Evolutionary conservation across 1,140 invertebrate species (phyloP).

Genomic region (Zaprionus nigranus): DNA sequence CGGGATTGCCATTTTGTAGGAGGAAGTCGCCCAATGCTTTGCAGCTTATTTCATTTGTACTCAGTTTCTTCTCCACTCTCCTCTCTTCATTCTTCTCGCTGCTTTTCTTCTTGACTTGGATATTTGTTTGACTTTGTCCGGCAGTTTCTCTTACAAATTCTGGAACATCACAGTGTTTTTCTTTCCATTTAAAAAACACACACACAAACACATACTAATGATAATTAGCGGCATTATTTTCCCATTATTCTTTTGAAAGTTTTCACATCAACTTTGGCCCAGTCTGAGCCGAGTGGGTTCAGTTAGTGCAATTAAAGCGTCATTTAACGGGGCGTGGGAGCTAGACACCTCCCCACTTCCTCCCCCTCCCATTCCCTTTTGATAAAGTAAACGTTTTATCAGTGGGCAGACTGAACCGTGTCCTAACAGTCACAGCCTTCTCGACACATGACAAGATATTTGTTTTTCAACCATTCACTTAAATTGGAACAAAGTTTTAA

Average conservation of each 20-base stretch:
- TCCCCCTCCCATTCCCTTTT: not conserved
- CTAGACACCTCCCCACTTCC: not conserved
- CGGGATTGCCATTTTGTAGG: constrained; percentile 48
- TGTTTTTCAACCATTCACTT: constrained; percentile 4
- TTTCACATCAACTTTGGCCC: constrained; percentile 31
- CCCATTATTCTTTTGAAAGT: constrained; percentile 72
- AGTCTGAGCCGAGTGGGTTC: constrained; percentile 37
- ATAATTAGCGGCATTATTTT: constrained; percentile 80
- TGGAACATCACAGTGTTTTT: constrained; percentile 56
- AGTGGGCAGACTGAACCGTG: not conserved
- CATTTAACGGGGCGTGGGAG: constrained; percentile 79
- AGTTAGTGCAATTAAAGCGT: constrained; percentile 71
- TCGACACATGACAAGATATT: too few relatives aligned
- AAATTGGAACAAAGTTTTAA: constrained; percentile 22
- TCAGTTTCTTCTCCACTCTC: not conserved
- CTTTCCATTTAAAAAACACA: constrained; percentile 48
- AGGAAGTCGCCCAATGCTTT: constrained; percentile 39
- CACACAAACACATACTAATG: constrained; percentile 68
- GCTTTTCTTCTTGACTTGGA: not conserved
- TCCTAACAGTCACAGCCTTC: not conserved
- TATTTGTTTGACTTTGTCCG: constrained; percentile 36
- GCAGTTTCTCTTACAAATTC: constrained; percentile 65
- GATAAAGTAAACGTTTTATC: not conserved
- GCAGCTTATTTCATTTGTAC: constrained; percentile 35
- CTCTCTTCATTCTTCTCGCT: not conserved